phyloP scores from a whole-genome alignment of 2,888 invertebrate genomes.

The Drosophila neutralis region DNA sequence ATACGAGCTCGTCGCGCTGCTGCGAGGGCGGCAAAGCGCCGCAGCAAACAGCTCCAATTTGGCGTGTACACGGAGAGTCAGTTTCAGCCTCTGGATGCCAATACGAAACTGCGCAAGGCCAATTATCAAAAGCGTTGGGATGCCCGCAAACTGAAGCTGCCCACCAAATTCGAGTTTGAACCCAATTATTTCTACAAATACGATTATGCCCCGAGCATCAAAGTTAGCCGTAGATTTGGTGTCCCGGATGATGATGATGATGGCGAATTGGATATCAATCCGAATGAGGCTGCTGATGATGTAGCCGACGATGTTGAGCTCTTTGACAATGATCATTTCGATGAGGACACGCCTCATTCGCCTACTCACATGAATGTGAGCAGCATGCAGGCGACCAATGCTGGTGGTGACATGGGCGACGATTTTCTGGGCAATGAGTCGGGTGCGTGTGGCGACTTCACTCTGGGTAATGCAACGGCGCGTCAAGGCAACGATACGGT shows the following conservation, averaged over 20 bases:
- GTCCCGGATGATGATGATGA: constrained; percentile 85
- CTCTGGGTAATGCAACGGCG: constrained; percentile 58
- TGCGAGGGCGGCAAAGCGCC: constrained; percentile 55
- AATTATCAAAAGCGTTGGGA: constrained; percentile 84
- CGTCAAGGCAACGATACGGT: constrained; percentile 73
- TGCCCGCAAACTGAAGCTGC: constrained; percentile 82
- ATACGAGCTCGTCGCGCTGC: constrained; percentile 54
- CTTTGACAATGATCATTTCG: constrained; percentile 67
- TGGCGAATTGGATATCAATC: constrained; percentile 77
- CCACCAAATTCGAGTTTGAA: constrained; percentile 81
- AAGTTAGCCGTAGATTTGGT: constrained; percentile 54
- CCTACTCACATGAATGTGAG: constrained; percentile 32
- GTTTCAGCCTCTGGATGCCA: constrained; percentile 75
- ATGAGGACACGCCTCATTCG: constrained; percentile 26
- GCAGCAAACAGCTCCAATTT: constrained; percentile 76
- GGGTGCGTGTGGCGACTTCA: constrained; percentile 5
- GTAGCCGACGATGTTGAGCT: constrained; percentile 57
- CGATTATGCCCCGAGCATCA: constrained; percentile 78
- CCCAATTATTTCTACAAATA: constrained; percentile 75
- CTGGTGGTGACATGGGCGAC: constrained; percentile 2
- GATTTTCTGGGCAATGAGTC: constrained; percentile 10
- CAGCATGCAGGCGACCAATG: neutral
- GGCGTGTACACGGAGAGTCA: constrained; percentile 76
- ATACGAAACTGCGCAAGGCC: constrained; percentile 76
- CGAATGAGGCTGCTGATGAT: constrained; percentile 35